These are phyloP conservation scores for Radopholus similis DNA, from an alignment of 1,140 invertebrate species.

Conservation along the genomic window DNA sequence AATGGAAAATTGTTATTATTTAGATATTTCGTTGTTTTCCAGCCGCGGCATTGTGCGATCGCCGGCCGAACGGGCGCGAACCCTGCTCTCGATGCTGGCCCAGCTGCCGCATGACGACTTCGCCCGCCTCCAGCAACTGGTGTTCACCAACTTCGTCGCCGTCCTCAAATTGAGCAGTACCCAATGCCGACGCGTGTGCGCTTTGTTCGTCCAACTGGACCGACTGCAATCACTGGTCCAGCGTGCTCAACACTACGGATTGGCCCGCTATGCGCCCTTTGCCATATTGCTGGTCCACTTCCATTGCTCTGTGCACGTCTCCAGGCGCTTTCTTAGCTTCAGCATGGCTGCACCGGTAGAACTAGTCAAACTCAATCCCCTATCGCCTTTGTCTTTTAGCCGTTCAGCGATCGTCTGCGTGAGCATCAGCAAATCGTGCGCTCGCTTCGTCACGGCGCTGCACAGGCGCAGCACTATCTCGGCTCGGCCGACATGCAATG, in stretches of 20 bases:
- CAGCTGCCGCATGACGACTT: conserved; percentile 5
- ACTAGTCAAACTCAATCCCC: neutral
- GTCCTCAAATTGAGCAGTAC: neutral
- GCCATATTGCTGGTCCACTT: neutral
- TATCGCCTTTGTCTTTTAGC: neutral
- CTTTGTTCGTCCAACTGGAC: neutral
- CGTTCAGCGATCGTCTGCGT: neutral
- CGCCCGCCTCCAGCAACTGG: neutral
- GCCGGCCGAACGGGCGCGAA: neutral
- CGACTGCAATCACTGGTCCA: neutral
- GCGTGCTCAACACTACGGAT: neutral
- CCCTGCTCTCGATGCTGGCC: neutral
- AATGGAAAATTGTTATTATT: neutral
- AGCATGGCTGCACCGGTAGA: neutral
- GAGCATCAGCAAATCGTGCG: neutral
- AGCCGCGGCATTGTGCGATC: conserved; percentile 12
- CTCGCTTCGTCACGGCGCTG: neutral
- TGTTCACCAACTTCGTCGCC: conserved; percentile 3
- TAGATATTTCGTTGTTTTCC: neutral
- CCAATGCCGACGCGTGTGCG: neutral
- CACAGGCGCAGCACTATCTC: neutral
- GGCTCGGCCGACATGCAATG: neutral
- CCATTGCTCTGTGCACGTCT: conserved; percentile 1
- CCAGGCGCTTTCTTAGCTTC: neutral
- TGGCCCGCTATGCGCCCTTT: conserved; percentile 6